Conservation (phyloP, 2,797 vertebrate genomes). For the Oryzias dopingdopingensis region DNA sequence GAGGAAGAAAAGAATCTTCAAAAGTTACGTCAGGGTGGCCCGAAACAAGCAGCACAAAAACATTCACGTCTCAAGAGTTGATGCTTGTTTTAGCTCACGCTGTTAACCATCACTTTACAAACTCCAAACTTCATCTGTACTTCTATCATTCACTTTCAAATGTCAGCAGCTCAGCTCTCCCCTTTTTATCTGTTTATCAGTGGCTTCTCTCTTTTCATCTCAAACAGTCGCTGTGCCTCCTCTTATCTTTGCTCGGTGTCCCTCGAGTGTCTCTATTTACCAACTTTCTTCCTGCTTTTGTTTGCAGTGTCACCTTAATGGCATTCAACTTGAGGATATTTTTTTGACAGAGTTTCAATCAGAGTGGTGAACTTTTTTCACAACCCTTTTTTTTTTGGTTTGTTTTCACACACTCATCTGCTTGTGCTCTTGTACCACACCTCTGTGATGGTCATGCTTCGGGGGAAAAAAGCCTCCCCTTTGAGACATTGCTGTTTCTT, state of each 20-base stretch:
- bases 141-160: conserved; percentile 44
- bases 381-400: neutral
- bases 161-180: conserved; percentile 39
- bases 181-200: conserved; percentile 51
- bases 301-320: conserved; percentile 26
- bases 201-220: conserved; percentile 38
- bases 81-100: conserved; percentile 30
- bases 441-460: conserved; percentile 10
- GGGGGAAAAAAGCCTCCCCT: conserved; percentile 12
- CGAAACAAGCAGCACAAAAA: too few species aligned
- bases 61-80: conserved; percentile 1
- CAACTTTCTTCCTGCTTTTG: conserved; percentile 34
- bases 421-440: conserved; percentile 19
- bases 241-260: conserved; percentile 48
- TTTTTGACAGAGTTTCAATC: conserved; percentile 10
- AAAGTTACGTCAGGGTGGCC: too few species aligned
- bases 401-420: neutral
- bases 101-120: conserved; percentile 47
- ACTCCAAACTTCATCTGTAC: conserved; percentile 29
- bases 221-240: conserved; percentile 27
- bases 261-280: conserved; percentile 40
- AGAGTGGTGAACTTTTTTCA: conserved; percentile 9
- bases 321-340: conserved; percentile 3
- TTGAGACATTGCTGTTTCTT: conserved; percentile 32
- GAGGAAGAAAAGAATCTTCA: too few species aligned